Conservation (phyloP, 2,113 vertebrate genomes). For the Mesitornis unicolor region DNA sequence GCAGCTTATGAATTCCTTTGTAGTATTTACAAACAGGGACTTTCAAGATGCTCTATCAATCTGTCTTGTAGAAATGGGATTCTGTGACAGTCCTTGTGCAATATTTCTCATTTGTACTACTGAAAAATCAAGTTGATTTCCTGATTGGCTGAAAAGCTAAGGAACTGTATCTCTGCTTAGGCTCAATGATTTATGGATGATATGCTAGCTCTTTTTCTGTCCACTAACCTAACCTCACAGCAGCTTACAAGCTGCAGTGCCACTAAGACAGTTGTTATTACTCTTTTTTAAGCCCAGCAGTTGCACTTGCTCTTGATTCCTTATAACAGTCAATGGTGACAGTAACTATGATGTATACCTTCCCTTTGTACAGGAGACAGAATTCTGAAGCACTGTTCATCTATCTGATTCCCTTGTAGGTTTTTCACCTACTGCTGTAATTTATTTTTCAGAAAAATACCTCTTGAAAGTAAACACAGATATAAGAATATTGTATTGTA, state of each 20-base stretch:
- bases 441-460: constrained; percentile 46
- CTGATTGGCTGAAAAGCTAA: not conserved
- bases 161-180: not conserved
- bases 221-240: not conserved
- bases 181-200: constrained; percentile 20
- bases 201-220: not conserved
- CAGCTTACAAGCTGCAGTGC: not conserved
- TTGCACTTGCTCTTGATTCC: constrained; percentile 30
- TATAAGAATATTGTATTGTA: not conserved
- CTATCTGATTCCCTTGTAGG: constrained; percentile 43
- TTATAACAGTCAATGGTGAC: constrained; percentile 35
- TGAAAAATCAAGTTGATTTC: not conserved
- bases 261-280: constrained; percentile 32
- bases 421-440: constrained; percentile 48
- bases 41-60: not conserved
- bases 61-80: not conserved
- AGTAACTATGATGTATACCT: constrained; percentile 59
- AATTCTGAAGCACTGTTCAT: constrained; percentile 21
- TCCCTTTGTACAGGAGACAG: constrained; percentile 19
- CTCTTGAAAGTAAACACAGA: constrained; percentile 6
- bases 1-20: not conserved
- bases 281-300: constrained; percentile 33
- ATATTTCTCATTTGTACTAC: not conserved
- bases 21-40: not conserved
- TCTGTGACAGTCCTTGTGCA: not conserved